Conservation (phyloP, 2,113 vertebrate genomes). For the Lates calcarifer region DNA sequence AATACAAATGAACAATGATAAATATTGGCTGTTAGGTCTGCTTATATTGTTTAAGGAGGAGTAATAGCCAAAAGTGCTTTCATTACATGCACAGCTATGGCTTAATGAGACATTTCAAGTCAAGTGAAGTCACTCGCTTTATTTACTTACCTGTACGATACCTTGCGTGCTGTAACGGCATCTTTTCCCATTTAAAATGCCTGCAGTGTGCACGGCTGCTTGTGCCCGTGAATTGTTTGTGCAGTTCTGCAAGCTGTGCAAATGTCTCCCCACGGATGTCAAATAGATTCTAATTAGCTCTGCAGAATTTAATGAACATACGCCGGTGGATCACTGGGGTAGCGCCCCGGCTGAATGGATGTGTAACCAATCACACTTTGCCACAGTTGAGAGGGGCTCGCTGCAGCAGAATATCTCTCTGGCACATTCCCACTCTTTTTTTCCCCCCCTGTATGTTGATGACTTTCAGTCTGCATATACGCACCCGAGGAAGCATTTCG, state of each 20-base stretch:
- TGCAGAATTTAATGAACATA: slow-evolving; percentile 79
- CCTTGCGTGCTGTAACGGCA: slow-evolving; percentile 8
- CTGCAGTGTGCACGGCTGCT: slow-evolving; percentile 50
- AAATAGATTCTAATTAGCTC: slow-evolving; percentile 80
- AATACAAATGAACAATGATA: not conserved
- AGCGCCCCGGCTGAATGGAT: slow-evolving; percentile 59
- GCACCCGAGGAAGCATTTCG: not conserved
- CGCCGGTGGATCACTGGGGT: slow-evolving; percentile 66
- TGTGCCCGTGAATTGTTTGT: slow-evolving; percentile 66
- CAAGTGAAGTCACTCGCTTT: slow-evolving; percentile 16
- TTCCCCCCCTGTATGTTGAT: not conserved
- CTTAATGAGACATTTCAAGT: slow-evolving; percentile 58
- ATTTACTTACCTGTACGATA: slow-evolving; percentile 46
- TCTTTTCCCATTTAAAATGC: slow-evolving; percentile 7
- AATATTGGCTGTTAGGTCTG: not conserved
- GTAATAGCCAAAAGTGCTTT: not conserved
- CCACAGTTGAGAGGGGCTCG: slow-evolving; percentile 55
- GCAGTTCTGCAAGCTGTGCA: slow-evolving; percentile 69
- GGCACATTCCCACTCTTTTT: not conserved
- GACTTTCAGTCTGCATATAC: slow-evolving; percentile 10
- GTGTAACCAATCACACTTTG: slow-evolving; percentile 72
- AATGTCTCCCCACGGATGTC: slow-evolving; percentile 69
- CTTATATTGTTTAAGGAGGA: not conserved
- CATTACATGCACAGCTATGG: not conserved
- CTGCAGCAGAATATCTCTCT: slow-evolving; percentile 47